These are phyloP conservation scores for Tetragonula clypearis DNA, from an alignment of 1,140 invertebrate genomes.

Conservation along the genomic window DNA sequence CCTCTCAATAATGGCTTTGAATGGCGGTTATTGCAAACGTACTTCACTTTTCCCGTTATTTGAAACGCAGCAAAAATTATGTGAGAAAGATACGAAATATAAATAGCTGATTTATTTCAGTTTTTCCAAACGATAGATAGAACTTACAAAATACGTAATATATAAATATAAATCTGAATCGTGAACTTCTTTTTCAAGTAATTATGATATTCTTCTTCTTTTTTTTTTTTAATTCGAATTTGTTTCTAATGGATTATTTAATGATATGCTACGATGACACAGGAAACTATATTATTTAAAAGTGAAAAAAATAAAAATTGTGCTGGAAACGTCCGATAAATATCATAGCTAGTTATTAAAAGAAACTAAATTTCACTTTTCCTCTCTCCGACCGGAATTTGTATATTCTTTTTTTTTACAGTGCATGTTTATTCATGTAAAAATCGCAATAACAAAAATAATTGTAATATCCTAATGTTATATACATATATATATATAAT, in stretches of 20 bases:
- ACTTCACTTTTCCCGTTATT: not conserved
- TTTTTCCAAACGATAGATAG: conserved; percentile 16
- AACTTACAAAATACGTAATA: conserved; percentile 35
- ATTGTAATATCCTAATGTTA: conserved; percentile 35
- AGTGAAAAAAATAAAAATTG: not conserved
- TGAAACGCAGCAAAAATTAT: not conserved
- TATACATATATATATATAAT: conserved; percentile 18
- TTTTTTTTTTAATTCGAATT: conserved; percentile 6
- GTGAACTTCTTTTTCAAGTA: conserved; percentile 21
- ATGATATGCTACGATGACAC: not conserved
- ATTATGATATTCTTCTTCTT: not conserved
- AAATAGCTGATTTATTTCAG: conserved; percentile 47
- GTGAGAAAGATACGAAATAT: conserved; percentile 18
- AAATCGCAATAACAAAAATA: conserved; percentile 40
- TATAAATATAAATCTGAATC: conserved; percentile 43
- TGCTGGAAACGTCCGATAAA: conserved; percentile 1
- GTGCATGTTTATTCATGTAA: conserved; percentile 11
- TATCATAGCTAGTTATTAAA: conserved; percentile 6
- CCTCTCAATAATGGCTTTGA: not conserved
- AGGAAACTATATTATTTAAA: not conserved
- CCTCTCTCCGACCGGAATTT: not conserved
- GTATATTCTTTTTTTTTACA: not conserved
- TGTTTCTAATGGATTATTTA: not conserved
- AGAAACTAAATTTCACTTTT: conserved; percentile 6
- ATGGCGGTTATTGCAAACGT: not conserved